Evolutionary conservation across 2,113 vertebrate genomes (phyloP).

Genomic region (Myanophis thanlyinensis): DNA sequence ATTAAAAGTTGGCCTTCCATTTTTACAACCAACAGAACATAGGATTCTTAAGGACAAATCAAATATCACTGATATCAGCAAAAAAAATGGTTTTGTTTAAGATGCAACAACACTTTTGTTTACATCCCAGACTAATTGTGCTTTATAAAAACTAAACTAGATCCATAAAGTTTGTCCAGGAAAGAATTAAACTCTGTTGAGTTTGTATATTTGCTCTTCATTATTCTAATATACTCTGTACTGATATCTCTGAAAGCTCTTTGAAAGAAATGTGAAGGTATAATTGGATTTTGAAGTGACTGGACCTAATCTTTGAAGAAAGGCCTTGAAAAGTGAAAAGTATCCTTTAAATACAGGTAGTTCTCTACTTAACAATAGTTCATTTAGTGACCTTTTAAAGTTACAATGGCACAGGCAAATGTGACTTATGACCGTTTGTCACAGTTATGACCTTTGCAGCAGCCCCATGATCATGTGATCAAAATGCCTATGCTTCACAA

Average conservation of each 20-base stretch:
- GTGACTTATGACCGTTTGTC: too few species aligned
- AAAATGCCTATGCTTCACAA: too few species aligned
- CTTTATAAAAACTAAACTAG: not conserved
- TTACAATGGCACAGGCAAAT: too few species aligned
- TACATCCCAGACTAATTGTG: not conserved
- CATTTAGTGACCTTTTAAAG: too few species aligned
- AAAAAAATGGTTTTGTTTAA: not conserved
- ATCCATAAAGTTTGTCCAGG: not conserved
- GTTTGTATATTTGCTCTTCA: not conserved
- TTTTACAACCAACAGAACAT: constrained; percentile 44
- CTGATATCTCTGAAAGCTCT: not conserved
- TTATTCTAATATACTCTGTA: not conserved
- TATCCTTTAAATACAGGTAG: not conserved
- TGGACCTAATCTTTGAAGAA: not conserved
- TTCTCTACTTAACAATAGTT: too few species aligned
- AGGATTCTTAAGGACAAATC: not conserved
- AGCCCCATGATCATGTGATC: too few species aligned
- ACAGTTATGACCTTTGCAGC: too few species aligned
- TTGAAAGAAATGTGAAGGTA: not conserved
- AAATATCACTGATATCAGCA: not conserved
- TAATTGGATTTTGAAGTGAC: not conserved
- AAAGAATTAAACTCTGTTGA: not conserved
- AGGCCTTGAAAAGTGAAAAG: not conserved
- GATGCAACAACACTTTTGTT: not conserved
- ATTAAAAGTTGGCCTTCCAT: constrained; percentile 61